Conservation (phyloP, 2,797 vertebrate genomes). For the Helarctos malayanus region DNA sequence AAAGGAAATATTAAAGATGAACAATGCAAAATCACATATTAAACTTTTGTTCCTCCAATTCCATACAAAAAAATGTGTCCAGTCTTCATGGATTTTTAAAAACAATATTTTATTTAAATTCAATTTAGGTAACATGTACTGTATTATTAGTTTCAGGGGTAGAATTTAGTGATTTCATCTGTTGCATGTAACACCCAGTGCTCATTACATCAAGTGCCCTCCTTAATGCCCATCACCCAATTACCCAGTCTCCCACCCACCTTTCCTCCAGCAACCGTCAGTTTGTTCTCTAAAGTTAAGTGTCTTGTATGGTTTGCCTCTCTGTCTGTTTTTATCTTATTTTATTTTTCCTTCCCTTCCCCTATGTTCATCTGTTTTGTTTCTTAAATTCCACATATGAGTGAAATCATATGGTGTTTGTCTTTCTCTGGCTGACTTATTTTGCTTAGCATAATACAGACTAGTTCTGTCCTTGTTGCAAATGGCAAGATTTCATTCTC, state of each 20-base stretch:
- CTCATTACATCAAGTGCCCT: not conserved
- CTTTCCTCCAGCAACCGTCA: not conserved
- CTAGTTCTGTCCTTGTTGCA: too few relatives aligned
- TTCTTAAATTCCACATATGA: too few relatives aligned
- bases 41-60: not conserved
- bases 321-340: not conserved
- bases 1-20: not conserved
- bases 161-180: not conserved
- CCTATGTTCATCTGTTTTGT: not conserved
- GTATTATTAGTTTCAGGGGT: not conserved
- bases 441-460: too few relatives aligned
- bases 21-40: not conserved
- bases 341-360: not conserved
- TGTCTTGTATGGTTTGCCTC: not conserved
- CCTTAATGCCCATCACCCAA: not conserved
- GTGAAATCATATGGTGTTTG: too few relatives aligned
- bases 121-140: not conserved
- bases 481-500: too few relatives aligned
- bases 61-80: not conserved
- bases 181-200: not conserved
- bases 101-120: not conserved
- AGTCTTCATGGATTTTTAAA: not conserved
- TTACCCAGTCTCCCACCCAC: not conserved
- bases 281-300: not conserved
- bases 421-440: too few relatives aligned